These are phyloP conservation scores for Stenodema calcarata DNA, from an alignment of 2,888 invertebrate species.

Conservation along the genomic window DNA sequence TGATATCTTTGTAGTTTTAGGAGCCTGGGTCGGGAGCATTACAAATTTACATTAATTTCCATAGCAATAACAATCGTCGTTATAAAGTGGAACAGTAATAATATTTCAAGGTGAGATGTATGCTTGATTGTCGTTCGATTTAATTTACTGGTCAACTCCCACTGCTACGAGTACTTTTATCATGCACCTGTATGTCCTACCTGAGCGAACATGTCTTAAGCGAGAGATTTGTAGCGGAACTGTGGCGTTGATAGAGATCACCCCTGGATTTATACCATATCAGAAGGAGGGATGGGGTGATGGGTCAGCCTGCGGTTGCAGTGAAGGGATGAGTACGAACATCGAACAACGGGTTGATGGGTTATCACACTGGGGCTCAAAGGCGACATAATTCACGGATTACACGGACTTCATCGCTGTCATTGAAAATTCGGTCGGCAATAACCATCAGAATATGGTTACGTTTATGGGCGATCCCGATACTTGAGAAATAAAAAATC, in stretches of 20 bases:
- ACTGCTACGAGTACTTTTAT: too few species aligned
- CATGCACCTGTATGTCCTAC: neutral
- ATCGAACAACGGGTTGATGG: neutral
- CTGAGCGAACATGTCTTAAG: neutral
- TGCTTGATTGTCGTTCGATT: too few species aligned
- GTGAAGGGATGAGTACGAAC: neutral
- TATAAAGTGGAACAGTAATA: too few species aligned
- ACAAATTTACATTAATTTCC: too few species aligned
- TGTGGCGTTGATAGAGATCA: neutral
- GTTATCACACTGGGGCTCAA: neutral
- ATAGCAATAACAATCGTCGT: too few species aligned
- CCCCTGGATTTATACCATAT: neutral
- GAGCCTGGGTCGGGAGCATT: too few species aligned
- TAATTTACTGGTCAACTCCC: too few species aligned
- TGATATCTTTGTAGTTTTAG: too few species aligned
- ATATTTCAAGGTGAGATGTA: too few species aligned
- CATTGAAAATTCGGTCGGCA: neutral
- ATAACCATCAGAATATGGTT: neutral
- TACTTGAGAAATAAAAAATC: too few species aligned
- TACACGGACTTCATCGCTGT: neutral
- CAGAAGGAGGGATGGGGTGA: neutral
- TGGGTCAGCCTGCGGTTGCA: neutral
- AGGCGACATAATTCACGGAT: neutral
- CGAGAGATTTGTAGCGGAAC: neutral
- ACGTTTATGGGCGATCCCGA: neutral